Evolutionary conservation across 2,797 vertebrate genomes (phyloP), one percentile per base, ranked within the genome.

Genomic region (Mallotus villosus): DNA sequence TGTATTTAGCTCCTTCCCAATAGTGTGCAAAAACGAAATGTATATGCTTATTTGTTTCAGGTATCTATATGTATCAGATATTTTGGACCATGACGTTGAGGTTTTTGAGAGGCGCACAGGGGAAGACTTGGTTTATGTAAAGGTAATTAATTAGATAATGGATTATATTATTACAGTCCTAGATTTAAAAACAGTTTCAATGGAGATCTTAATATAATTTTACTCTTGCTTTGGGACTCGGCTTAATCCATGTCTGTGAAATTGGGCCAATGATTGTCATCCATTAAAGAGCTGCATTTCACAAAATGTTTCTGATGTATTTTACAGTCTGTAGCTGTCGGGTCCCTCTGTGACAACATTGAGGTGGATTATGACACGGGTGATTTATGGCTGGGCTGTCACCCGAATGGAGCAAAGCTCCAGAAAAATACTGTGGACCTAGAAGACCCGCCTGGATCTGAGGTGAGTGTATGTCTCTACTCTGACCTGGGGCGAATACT

Each of bases 371-470:
- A 74, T 74, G 79, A 81, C 64, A 93, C 92, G 21, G 95, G 94
- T 65, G 95, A 95, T 67, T 61, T 96, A 74, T 96, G 94, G 94
- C 22, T 73, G 64, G 94, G 94, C 53, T 94, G 93, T 80, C 92
- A 94, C 74, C 93, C 94, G 55, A 89, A 93, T 19, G 91, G 80
- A 24, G 80, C 84, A 78, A 95, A 94, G 81, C 16, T 92, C 0
- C n/a, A n/a, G n/a, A 16, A 63, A 58, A 59, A 85, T 0, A 17
- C 51, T 0, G 4, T 55, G 51, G 87, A 93, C 83, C 86, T 89
- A 0, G 88, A 90, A 67, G 90, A 94, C 68, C 89, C 75, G 63
- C 92, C 94, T 34, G 92, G 87, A 0, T 94, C 94, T 78, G 94
- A 95, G 94, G 95, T 95, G 67, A 87, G 78, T 74, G 6, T 51